Evolutionary conservation across 2,113 vertebrate genomes (phyloP).

Genomic region (Misgurnus mizolepis): DNA sequence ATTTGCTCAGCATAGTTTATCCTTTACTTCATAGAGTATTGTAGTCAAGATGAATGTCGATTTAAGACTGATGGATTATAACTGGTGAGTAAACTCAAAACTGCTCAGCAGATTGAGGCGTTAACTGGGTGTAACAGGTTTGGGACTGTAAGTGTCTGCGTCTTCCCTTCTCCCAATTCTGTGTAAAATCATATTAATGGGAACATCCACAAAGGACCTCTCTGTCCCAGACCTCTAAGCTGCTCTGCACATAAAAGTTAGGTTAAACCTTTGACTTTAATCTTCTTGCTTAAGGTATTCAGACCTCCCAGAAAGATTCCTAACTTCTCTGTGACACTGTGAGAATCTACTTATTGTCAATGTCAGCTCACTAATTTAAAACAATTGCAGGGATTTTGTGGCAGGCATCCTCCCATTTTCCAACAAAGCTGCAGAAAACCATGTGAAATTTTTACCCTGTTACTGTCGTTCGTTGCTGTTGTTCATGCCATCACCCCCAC

Average conservation of each 20-base stretch:
- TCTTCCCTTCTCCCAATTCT: not conserved
- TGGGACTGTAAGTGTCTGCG: not conserved
- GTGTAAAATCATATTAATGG: conserved; percentile 50
- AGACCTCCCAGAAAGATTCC: conserved; percentile 67
- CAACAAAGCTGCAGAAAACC: conserved; percentile 28
- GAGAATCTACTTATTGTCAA: conserved; percentile 70
- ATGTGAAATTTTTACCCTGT: conserved; percentile 30
- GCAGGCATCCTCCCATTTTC: conserved; percentile 50
- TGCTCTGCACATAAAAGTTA: conserved; percentile 62
- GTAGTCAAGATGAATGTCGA: not conserved
- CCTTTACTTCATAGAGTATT: conserved; percentile 9
- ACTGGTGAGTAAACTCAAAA: conserved; percentile 5
- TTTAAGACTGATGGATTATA: conserved; percentile 6
- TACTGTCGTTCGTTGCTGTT: conserved; percentile 1
- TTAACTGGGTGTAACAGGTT: conserved; percentile 19
- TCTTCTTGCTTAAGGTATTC: conserved; percentile 69
- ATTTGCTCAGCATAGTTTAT: conserved; percentile 7
- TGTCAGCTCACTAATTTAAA: conserved; percentile 69
- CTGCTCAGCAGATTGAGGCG: conserved; percentile 7
- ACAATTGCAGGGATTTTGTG: conserved; percentile 64
- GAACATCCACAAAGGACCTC: conserved; percentile 46
- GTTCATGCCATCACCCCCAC: not conserved
- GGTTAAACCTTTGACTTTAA: conserved; percentile 73
- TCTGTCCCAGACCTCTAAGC: conserved; percentile 68
- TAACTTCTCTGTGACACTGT: conserved; percentile 51